These are phyloP conservation scores for Lamellibrachia satsuma DNA, from an alignment of 2,888 invertebrate genomes.

Conservation along the genomic window DNA sequence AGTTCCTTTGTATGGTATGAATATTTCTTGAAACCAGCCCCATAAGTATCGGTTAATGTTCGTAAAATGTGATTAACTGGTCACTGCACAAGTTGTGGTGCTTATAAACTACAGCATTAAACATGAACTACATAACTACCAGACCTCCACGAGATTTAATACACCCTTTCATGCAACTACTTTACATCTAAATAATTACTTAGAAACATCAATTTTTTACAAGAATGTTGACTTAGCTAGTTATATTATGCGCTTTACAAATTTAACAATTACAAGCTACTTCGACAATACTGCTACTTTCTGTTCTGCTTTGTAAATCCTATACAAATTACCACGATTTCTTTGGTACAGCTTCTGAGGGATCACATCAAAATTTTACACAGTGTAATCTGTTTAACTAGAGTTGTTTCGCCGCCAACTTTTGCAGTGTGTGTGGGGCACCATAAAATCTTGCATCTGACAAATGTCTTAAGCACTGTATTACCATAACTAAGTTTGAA, in stretches of 20 bases:
- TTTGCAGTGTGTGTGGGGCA: not conserved
- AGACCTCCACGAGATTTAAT: not conserved
- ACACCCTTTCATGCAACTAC: too few relatives aligned
- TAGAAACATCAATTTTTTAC: not conserved
- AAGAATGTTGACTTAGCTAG: not conserved
- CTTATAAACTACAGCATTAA: not conserved
- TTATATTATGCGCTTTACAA: conserved; percentile 12
- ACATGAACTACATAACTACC: not conserved
- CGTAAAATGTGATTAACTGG: not conserved
- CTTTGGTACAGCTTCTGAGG: not conserved
- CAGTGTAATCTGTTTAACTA: not conserved
- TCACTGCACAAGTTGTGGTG: not conserved
- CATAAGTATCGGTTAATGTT: not conserved
- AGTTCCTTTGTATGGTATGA: too few relatives aligned
- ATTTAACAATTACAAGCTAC: not conserved
- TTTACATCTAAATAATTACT: not conserved
- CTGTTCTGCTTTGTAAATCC: not conserved
- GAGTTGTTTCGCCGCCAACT: not conserved
- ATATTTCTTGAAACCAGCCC: too few relatives aligned
- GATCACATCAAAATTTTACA: not conserved
- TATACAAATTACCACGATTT: not conserved
- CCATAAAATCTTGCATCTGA: not conserved
- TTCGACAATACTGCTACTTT: not conserved
- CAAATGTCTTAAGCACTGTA: too few relatives aligned
- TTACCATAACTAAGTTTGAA: not conserved